These are phyloP conservation scores for Podarcis cretensis DNA, from an alignment of 2,113 vertebrate genomes.

Conservation along the genomic window DNA sequence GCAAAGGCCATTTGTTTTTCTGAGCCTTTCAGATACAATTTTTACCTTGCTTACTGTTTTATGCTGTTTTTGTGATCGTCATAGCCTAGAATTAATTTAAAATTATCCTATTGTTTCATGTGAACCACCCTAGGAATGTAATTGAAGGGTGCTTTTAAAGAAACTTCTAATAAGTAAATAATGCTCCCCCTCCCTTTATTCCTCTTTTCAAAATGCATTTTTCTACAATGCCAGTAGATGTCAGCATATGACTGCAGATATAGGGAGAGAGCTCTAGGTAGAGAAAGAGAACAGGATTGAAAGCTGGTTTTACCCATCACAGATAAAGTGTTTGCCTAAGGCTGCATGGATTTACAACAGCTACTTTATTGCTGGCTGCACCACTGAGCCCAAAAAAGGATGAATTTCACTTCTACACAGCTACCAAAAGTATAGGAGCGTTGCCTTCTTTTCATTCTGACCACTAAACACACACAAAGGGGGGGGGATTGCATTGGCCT, in stretches of 20 bases:
- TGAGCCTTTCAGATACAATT: too few species aligned
- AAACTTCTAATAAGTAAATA: not conserved
- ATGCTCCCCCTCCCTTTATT: not conserved
- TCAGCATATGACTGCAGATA: slow-evolving; percentile 49
- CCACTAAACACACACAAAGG: too few species aligned
- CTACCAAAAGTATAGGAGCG: too few species aligned
- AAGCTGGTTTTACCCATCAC: not conserved
- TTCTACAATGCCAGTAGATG: slow-evolving; percentile 57
- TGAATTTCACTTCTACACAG: too few species aligned
- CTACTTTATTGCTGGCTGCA: not conserved
- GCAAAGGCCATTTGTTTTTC: too few species aligned
- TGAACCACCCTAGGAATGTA: not conserved
- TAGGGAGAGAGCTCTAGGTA: not conserved
- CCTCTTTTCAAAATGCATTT: not conserved
- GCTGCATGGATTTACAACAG: not conserved
- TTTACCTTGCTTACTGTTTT: too few species aligned
- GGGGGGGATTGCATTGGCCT: too few species aligned
- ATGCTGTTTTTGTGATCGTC: too few species aligned
- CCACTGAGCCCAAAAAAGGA: too few species aligned
- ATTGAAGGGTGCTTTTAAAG: not conserved
- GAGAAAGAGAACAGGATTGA: not conserved
- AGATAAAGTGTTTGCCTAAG: not conserved
- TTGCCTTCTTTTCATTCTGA: too few species aligned
- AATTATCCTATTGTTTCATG: not conserved
- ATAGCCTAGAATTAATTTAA: too few species aligned